Evolutionary conservation across 2,888 invertebrate species (phyloP), one percentile per base, ranked within the genome.

Genomic region (Salticus scenicus): DNA sequence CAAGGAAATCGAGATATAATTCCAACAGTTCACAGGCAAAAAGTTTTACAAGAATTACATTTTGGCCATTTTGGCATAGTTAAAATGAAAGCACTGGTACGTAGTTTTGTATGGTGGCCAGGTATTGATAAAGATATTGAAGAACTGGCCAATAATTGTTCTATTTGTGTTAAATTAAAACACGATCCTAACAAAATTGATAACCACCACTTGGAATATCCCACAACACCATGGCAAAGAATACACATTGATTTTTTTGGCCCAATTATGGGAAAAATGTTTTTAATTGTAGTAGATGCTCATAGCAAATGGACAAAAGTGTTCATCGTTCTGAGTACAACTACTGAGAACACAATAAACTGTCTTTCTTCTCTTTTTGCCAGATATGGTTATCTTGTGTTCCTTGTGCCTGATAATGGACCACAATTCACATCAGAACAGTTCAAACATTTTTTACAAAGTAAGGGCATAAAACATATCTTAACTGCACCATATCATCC

Each of bases 131-230:
- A 20, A 24, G 75, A 76, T 33, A 76, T 76, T n/a, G 66, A 76
- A 41, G 47, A 42, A 5, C 20, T 20, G 12, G 66, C n/a, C 1
- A 76, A 37, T 0, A 67, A 42, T 24, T 30, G 51, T 51, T 12
- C 20, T 1, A 31, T 31, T 27, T 76, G 76, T 28, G 28, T 12
- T 0, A 42, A 33, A 66, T n/a, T 17, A 8, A 76, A 76, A 41
- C 33, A 27, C 14, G 67, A 76, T 17, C 76, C 64, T 12, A n/a
- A 5, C 0, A 76, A 31, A 24, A 17, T 42, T 1, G 63, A 76
- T n/a, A 37, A 41, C 7, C 76, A 76, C 42, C 31, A 37, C 37
- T 76, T 66, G 67, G 76, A 76, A 28, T 76, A 66, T 27, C 76
- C 76, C 4, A 66, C 41, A 41, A 30, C 10, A 28, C 67, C 57